Evolutionary conservation across 2,888 invertebrate species (phyloP), one percentile per base, ranked within the genome.

Genomic region (Drosophila emarginata): DNA sequence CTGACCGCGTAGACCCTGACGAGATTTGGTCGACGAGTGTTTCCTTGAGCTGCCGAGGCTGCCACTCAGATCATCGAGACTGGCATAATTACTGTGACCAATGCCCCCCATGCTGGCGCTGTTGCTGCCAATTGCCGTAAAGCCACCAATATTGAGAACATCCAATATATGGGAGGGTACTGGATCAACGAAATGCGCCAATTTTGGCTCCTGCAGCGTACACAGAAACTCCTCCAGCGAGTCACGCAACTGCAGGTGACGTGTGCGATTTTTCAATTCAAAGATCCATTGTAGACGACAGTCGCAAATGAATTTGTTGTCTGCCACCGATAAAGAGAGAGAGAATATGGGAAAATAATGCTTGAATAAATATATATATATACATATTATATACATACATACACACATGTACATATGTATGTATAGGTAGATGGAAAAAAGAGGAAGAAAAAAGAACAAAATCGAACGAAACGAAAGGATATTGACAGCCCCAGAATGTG

Each of bases 241-340:
- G 78, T 94, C 94, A 78, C 93, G 94, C 75, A 96, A 94, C 84
- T 94, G 94, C 79, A 93, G 93, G 90, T 95, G 96, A 90, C 94
- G 94, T 76, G 96, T 96, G 79, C 96, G 95, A 91, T 95, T 90
- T 85, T 84, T 90, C 70, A 97, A 92, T 53, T 93, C 93, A 92
- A 95, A 95, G 92, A 96, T 94, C 97, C 97, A 97, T 79, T 94
- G 94, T 79, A 97, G 92, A 77, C 95, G 94, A 91, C 96, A 96
- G 93, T 96, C 96, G 92, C 97, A 97, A 81, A 94, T 93, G 92
- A 97, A 95, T 91, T 94, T 94, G 93, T 97, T 97, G 86, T 95
- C 97, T 97, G 95, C 59, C 93, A 92, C 85, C 52, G 84, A 81
- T 87, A 72, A 74, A 68, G 61, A 72, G 52, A 68, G 57, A 45